Conservation (phyloP, 2,113 vertebrate genomes). For the Myotis davidii region DNA sequence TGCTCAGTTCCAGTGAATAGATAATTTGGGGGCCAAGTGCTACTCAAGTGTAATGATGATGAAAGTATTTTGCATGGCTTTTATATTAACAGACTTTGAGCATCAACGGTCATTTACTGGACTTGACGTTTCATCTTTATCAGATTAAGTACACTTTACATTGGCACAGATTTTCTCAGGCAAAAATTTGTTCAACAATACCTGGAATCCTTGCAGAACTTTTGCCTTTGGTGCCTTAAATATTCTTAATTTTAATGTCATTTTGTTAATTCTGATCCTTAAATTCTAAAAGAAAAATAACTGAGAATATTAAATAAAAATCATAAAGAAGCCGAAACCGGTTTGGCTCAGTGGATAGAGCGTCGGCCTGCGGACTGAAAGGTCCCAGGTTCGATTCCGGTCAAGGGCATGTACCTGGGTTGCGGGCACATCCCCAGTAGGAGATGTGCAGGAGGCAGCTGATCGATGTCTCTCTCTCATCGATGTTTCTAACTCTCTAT, state of each 20-base stretch:
- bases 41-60: background rate
- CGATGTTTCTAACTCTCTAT: no score
- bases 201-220: background rate
- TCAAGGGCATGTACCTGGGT: no score
- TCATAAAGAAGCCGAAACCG: no score
- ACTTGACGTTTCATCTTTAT: background rate
- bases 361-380: no score
- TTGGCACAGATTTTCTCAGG: constrained; percentile 20
- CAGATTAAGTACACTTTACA: background rate
- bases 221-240: background rate
- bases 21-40: background rate
- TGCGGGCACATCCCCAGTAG: no score
- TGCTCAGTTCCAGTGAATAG: background rate
- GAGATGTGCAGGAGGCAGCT: no score
- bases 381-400: no score
- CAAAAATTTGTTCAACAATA: background rate
- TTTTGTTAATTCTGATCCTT: background rate
- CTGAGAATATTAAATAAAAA: background rate
- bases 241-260: background rate
- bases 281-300: background rate
- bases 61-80: constrained; percentile 39
- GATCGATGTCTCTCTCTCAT: no score
- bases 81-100: constrained; percentile 42
- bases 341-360: no score
- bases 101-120: background rate